phyloP scores from a whole-genome alignment of 2,113 vertebrate genomes.

The Notarius quadriscutis region DNA sequence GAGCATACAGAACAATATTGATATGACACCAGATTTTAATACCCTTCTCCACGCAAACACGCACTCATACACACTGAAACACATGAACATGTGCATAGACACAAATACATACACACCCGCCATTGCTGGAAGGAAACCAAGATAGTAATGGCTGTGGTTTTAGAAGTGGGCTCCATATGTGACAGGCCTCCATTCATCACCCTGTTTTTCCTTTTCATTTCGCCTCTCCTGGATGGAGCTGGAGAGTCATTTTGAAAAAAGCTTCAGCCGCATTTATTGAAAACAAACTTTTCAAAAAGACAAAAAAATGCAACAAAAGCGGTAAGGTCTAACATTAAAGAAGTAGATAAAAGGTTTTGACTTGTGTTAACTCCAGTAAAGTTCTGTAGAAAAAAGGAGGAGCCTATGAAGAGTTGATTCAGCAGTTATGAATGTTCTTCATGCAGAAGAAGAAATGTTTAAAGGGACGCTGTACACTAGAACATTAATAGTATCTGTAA shows the following conservation, averaged over 20 bases:
- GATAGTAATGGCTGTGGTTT: conserved; percentile 53
- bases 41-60: conserved; percentile 32
- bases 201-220: conserved; percentile 58
- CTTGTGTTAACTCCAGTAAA: conserved; percentile 16
- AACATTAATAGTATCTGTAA: neutral
- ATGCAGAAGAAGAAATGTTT: conserved; percentile 24
- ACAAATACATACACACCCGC: conserved; percentile 43
- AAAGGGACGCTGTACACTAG: neutral
- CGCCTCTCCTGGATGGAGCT: conserved; percentile 39
- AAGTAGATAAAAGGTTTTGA: conserved; percentile 23
- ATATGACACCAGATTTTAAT: conserved; percentile 47
- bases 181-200: conserved; percentile 57
- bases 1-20: conserved; percentile 65
- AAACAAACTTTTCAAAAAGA: conserved; percentile 42
- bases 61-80: conserved; percentile 28
- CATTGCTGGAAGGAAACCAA: conserved; percentile 51
- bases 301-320: conserved; percentile 44
- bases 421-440: conserved; percentile 33
- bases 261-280: conserved; percentile 43
- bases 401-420: conserved; percentile 39
- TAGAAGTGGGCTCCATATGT: conserved; percentile 53
- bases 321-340: conserved; percentile 38
- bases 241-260: conserved; percentile 33
- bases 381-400: conserved; percentile 32
- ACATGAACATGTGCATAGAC: conserved; percentile 31